Evolutionary conservation across 2,888 invertebrate species (phyloP).

Genomic region (Sarcophaga subvicina): DNA sequence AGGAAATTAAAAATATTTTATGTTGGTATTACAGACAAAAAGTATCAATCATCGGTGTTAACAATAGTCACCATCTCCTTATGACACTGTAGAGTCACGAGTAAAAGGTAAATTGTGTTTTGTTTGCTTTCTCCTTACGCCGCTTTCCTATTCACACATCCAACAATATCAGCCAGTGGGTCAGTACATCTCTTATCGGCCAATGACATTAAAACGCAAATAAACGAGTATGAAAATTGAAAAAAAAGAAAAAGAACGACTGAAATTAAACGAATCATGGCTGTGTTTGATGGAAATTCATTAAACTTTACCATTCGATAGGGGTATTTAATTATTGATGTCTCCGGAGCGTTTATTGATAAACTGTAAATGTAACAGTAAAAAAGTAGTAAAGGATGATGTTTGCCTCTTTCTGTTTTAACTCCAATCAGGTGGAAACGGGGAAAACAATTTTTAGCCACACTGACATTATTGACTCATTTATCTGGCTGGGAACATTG

Average conservation of each 20-base stretch:
- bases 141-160: not conserved
- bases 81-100: not conserved
- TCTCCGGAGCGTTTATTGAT: constrained; percentile 28
- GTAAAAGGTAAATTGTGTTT: not conserved
- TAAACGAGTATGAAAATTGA: not conserved
- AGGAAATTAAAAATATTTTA: too few relatives aligned
- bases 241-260: not conserved
- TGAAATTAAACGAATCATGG: constrained; percentile 47
- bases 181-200: constrained; percentile 43
- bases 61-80: too few relatives aligned
- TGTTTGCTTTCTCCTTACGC: not conserved
- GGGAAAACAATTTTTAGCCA: not conserved
- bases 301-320: constrained; percentile 38
- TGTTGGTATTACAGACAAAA: not conserved
- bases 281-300: constrained; percentile 36
- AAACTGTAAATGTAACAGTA: constrained; percentile 37
- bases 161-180: constrained; percentile 62
- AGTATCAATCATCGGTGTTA: not conserved
- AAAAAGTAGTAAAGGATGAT: constrained; percentile 26
- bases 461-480: constrained; percentile 45
- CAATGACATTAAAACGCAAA: constrained; percentile 48
- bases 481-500: constrained; percentile 47
- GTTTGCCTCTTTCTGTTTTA: not conserved
- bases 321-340: constrained; percentile 57
- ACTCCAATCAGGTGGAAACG: constrained; percentile 31